Evolutionary conservation across 2,888 invertebrate species (phyloP).

Genomic region (Adelphocoris suturalis): DNA sequence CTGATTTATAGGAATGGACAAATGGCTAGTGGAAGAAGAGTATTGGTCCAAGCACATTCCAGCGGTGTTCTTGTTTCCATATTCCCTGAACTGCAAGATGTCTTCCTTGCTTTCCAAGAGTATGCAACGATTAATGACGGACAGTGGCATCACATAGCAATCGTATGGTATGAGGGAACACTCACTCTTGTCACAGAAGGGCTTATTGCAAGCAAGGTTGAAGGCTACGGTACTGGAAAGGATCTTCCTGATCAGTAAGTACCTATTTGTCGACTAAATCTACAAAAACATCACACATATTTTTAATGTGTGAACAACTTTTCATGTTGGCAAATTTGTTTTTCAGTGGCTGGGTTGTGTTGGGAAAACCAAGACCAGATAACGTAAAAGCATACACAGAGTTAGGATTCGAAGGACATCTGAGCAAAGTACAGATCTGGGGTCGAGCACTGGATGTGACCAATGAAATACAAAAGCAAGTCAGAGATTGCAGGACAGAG

Average conservation of each 20-base stretch:
- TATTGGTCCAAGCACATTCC: slow-evolving; percentile 94
- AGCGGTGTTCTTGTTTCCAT: slow-evolving; percentile 95
- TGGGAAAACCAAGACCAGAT: slow-evolving; percentile 92
- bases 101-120: slow-evolving; percentile 93
- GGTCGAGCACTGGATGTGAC: slow-evolving; percentile 93
- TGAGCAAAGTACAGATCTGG: slow-evolving; percentile 97
- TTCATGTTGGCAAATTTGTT: background rate
- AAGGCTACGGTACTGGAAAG: slow-evolving; percentile 91
- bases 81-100: slow-evolving; percentile 92
- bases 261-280: background rate
- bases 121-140: slow-evolving; percentile 97
- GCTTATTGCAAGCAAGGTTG: slow-evolving; percentile 93
- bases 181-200: slow-evolving; percentile 96
- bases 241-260: slow-evolving; percentile 90
- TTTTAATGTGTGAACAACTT: too few species aligned
- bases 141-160: slow-evolving; percentile 96
- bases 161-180: slow-evolving; percentile 97
- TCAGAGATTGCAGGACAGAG: slow-evolving; percentile 92
- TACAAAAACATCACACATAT: too few species aligned
- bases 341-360: slow-evolving; percentile 92
- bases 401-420: slow-evolving; percentile 95
- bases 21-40: slow-evolving; percentile 86
- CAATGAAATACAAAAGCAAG: slow-evolving; percentile 95
- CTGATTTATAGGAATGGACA: slow-evolving; percentile 85
- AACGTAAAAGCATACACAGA: slow-evolving; percentile 89